These are phyloP conservation scores for Brachypalpus laphriformis DNA, from an alignment of 2,888 invertebrate species.

Conservation along the genomic window DNA sequence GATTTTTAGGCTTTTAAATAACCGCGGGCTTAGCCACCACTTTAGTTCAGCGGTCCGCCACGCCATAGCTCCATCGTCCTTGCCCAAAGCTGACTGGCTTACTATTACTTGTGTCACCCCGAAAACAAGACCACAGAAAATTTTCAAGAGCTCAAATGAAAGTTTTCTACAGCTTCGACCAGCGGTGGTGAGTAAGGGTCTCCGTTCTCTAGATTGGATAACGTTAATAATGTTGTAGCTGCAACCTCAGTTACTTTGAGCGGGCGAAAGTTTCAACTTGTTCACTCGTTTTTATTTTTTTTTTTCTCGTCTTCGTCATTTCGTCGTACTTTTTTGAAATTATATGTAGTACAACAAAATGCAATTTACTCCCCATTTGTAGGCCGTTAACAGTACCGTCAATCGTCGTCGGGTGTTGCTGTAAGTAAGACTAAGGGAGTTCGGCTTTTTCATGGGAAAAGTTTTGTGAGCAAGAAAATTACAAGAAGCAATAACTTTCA, in stretches of 20 bases:
- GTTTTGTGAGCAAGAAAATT: slow-evolving; percentile 57
- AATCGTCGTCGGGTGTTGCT: slow-evolving; percentile 13
- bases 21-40: slow-evolving; percentile 43
- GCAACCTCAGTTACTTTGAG: slow-evolving; percentile 68
- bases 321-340: background rate
- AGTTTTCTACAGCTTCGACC: slow-evolving; percentile 38
- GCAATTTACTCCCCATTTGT: slow-evolving; percentile 70
- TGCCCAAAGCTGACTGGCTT: slow-evolving; percentile 11
- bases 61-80: background rate
- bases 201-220: slow-evolving; percentile 19
- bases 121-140: slow-evolving; percentile 59
- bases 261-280: slow-evolving; percentile 42
- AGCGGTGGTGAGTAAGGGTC: too few relatives aligned
- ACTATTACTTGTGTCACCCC: slow-evolving; percentile 51
- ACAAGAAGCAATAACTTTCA: slow-evolving; percentile 69
- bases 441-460: slow-evolving; percentile 67
- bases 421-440: background rate
- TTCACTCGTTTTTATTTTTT: background rate
- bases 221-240: slow-evolving; percentile 70
- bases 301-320: background rate
- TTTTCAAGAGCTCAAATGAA: slow-evolving; percentile 62
- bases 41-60: slow-evolving; percentile 26
- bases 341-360: slow-evolving; percentile 54
- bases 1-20: slow-evolving; percentile 66
- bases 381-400: slow-evolving; percentile 63